phyloP scores from a whole-genome alignment of 2,113 vertebrate genomes.

The Cyphomyrus plagiostoma region DNA sequence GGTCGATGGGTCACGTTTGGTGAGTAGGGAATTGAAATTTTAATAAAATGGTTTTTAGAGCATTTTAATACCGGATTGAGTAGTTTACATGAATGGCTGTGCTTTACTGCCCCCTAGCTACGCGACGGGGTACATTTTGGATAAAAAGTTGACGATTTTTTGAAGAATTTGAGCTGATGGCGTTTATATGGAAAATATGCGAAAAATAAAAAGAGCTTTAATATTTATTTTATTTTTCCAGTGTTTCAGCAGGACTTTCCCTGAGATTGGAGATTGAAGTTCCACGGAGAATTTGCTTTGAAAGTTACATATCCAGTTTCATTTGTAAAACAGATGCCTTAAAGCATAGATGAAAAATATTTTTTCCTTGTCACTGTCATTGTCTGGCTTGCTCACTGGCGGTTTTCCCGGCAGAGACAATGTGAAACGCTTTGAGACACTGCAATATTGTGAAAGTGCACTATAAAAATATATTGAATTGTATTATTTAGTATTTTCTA shows the following conservation, averaged over 20 bases:
- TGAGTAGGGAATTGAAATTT: background rate
- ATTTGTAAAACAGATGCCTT: background rate
- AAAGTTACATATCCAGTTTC: background rate
- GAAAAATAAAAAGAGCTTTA: background rate
- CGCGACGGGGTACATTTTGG: background rate
- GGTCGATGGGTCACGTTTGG: background rate
- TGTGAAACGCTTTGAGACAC: too few relatives aligned
- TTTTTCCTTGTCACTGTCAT: background rate
- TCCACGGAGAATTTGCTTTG: background rate
- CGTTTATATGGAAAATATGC: background rate
- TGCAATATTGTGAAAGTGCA: too few relatives aligned
- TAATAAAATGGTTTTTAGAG: background rate
- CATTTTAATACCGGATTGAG: background rate
- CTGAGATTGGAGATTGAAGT: background rate
- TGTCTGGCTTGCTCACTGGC: too few relatives aligned
- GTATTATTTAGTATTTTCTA: background rate
- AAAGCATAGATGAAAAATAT: background rate
- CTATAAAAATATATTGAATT: too few relatives aligned
- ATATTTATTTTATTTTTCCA: background rate
- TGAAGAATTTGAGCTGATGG: background rate
- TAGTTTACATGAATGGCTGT: background rate
- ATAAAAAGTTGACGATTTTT: background rate
- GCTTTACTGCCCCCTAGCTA: background rate
- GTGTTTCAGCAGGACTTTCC: background rate
- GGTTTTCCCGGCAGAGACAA: too few relatives aligned